These are phyloP conservation scores for Struthio camelus DNA, from an alignment of 2,113 vertebrate genomes.

Conservation along the genomic window DNA sequence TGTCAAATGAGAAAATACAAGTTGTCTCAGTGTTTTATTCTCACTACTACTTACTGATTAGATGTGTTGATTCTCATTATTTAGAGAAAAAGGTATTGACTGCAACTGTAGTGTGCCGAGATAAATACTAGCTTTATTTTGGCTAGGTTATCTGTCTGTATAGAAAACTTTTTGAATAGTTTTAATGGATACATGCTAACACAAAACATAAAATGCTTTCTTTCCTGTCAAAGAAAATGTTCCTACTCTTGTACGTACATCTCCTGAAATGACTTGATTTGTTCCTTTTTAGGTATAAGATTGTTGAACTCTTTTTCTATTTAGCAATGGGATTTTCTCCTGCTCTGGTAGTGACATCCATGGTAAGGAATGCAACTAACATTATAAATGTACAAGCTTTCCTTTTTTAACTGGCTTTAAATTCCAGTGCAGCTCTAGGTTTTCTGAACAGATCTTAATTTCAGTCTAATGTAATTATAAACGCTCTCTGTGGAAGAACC, in stretches of 20 bases:
- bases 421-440: not conserved
- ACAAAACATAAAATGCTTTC: not conserved
- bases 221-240: not conserved
- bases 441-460: not conserved
- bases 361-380: constrained; percentile 82
- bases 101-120: not conserved
- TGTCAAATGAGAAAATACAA: not conserved
- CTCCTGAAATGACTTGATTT: not conserved
- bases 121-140: not conserved
- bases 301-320: constrained; percentile 96
- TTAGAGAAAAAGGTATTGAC: not conserved
- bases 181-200: not conserved
- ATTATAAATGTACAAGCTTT: not conserved
- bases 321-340: constrained; percentile 97
- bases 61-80: not conserved
- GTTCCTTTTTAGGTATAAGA: constrained; percentile 86
- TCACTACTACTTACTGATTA: not conserved
- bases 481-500: not conserved
- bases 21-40: not conserved
- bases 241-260: not conserved
- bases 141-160: not conserved
- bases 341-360: constrained; percentile 93
- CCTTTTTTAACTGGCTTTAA: not conserved
- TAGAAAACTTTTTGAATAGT: not conserved
- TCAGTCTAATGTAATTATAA: not conserved